Evolutionary conservation across 2,888 invertebrate species (phyloP), one percentile per base, ranked within the genome.

Genomic region (Emmelina monodactyla): DNA sequence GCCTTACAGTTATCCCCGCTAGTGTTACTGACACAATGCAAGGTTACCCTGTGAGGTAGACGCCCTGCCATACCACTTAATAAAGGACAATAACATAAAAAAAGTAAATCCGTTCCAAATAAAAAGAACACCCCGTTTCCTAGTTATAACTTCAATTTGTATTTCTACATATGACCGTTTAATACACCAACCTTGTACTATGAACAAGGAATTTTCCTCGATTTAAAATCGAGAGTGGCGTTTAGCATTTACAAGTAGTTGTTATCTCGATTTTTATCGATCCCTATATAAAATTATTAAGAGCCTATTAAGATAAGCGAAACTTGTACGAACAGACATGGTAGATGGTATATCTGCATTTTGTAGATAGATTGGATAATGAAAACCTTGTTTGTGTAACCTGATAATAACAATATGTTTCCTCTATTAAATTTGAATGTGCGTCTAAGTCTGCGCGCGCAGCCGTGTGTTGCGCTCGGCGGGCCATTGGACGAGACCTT

Each of bases 1-100:
- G 55, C 55, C 62, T 58, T 62, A 71, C 70, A 66, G 71, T 71
- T 75, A 72, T 65, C 58, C 69, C 58, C 53, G 51, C 54, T 55
- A 58, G 63, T 68, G 72, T 64, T 67, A 71, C 66, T 73, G 73
- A 71, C 72, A 70, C 70, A 70, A 63, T 60, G 65, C 75, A 76
- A 76, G 72, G 73, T 62, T 69, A 68, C 55, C 53, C 43, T n/a
- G n/a, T 50, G 63, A 64, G 72, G 70, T 73, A 51, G 69, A 70
- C 58, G 71, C 56, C 71, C 73, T 64, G 57, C 47, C 54, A 53
- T 9, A 9, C 19, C n/a, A n/a, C 9, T 19, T 19, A 25, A 9
- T 54, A 60, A 66, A 63, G 58, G 61, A 60, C 56, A 63, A 63
- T 59, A 58, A 59, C 53, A 52, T 53, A 6, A 6, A 19, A 4